Evolutionary conservation across 1,140 invertebrate genomes (phyloP), one percentile per base, ranked within the genome.

Genomic region (Drosophila sechellia): DNA sequence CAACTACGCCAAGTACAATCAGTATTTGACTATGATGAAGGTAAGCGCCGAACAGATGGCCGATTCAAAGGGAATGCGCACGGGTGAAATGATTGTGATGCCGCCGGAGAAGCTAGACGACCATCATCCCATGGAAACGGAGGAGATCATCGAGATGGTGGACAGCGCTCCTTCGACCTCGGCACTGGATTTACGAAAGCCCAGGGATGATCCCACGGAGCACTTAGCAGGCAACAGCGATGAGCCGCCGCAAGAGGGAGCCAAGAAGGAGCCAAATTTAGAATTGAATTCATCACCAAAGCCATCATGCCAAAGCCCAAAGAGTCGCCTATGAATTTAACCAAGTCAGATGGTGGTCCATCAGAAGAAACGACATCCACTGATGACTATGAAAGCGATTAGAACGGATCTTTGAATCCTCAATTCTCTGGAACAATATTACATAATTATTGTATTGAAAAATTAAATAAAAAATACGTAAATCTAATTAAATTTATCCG

Each of bases 1-100:
- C 69, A 98, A 98, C 92, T 98, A 98, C 92, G 96, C 96, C 77
- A 98, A 98, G 92, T 98, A 98, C 92, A 97, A 97, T 90, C 96
- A 96, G 92, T 97, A 97, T 86, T 93, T 97, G 46, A 95, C 95
- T 66, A 94, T 96, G 66, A 95, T 97, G 90, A 92, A 94, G 74
- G 91, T 92, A 1, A 90, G 43, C 52, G 64, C 84, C 4, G 90
- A 90, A 20, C 86, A 92, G 37, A 50, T 76, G 8, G 79, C 72
- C 15, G 91, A 92, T 59, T 69, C 79, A 5, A 92, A 91, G 50
- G 50, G 80, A 4, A 81, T 90, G 76, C 90, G 91, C 49, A 86
- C 86, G 0, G 90, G 90, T 22, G 89, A 77, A 31, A 79, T 57
- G 86, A 64, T 40, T 27, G 65, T 20, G 40, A 57, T 70, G 58